Conservation (phyloP, 53 echinoderm and acorn worm species). For the Astropecten irregularis region DNA sequence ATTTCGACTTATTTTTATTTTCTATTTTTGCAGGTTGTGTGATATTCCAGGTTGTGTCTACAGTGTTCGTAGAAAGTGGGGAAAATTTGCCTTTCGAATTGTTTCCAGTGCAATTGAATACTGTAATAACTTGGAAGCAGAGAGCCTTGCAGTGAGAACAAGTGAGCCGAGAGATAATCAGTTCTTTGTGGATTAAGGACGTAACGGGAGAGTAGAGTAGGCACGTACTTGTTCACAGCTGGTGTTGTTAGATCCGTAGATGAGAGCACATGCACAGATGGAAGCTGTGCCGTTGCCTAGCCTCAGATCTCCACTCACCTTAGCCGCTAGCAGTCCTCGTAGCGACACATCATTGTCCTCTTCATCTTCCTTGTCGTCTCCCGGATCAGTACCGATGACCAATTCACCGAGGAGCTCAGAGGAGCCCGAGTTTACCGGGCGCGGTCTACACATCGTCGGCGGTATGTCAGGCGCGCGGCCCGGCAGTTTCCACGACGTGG, state of each 20-base stretch:
- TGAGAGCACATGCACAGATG: constrained; percentile 15
- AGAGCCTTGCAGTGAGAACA: background rate
- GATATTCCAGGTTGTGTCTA: too few species aligned
- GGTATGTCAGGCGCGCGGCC: background rate
- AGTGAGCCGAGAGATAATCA: background rate
- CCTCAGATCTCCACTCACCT: constrained; percentile 30
- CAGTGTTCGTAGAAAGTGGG: too few species aligned
- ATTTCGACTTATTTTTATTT: too few species aligned
- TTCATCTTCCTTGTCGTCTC: background rate
- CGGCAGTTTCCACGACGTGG: background rate
- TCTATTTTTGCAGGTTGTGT: too few species aligned
- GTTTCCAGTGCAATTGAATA: background rate
- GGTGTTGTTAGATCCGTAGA: background rate
- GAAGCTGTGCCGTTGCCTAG: constrained; percentile 31
- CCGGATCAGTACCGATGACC: background rate
- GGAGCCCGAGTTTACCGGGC: constrained; percentile 14
- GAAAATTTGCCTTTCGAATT: too few species aligned
- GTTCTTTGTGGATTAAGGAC: background rate
- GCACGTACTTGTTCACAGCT: background rate
- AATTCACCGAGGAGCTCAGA: constrained; percentile 20
- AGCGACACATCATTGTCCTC: constrained; percentile 37
- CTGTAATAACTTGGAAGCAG: background rate
- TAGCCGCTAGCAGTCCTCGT: constrained; percentile 34
- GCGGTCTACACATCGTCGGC: background rate
- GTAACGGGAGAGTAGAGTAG: background rate